These are phyloP conservation scores for Pseudolycoriella hygida DNA, from an alignment of 2,888 invertebrate genomes.

Conservation along the genomic window DNA sequence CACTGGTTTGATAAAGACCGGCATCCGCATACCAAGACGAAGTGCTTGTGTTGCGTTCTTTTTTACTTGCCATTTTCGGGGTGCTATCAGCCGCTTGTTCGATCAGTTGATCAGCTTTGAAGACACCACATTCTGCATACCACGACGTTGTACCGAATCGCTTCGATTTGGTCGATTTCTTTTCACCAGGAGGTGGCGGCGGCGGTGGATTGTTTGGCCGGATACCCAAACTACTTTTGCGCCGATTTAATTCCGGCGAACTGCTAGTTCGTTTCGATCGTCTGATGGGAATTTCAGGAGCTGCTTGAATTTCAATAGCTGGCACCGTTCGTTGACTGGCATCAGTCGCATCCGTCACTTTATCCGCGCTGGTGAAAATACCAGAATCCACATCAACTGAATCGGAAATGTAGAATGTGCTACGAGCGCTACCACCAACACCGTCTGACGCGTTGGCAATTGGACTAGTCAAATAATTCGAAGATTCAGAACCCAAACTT, in stretches of 20 bases:
- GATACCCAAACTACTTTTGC: conserved; percentile 23
- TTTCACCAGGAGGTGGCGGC: conserved; percentile 24
- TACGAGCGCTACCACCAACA: conserved; percentile 31
- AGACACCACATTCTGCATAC: conserved; percentile 50
- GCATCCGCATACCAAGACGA: conserved; percentile 48
- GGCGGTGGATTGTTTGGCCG: conserved; percentile 29
- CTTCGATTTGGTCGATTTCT: conserved; percentile 9
- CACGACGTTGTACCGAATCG: conserved; percentile 35
- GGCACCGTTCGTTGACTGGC: background rate
- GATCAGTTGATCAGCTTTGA: conserved; percentile 22
- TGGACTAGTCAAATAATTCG: conserved; percentile 34
- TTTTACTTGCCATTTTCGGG: background rate
- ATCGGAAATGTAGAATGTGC: conserved; percentile 55
- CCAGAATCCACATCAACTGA: conserved; percentile 46
- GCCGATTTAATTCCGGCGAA: conserved; percentile 14
- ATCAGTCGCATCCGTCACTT: conserved; percentile 12
- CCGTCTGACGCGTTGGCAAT: conserved; percentile 13
- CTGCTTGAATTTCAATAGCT: background rate
- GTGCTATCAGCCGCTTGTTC: conserved; percentile 3
- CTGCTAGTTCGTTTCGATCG: background rate
- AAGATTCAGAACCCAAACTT: conserved; percentile 35
- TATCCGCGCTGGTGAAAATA: conserved; percentile 34
- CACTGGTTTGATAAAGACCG: conserved; percentile 44
- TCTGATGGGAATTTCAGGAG: background rate
- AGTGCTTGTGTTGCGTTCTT: conserved; percentile 9